Percentiles rank a stretch among this genome's conserved stretches.
phyloP scores from a whole-genome alignment of 2,888 invertebrate species.

The Ischnura elegans region DNA sequence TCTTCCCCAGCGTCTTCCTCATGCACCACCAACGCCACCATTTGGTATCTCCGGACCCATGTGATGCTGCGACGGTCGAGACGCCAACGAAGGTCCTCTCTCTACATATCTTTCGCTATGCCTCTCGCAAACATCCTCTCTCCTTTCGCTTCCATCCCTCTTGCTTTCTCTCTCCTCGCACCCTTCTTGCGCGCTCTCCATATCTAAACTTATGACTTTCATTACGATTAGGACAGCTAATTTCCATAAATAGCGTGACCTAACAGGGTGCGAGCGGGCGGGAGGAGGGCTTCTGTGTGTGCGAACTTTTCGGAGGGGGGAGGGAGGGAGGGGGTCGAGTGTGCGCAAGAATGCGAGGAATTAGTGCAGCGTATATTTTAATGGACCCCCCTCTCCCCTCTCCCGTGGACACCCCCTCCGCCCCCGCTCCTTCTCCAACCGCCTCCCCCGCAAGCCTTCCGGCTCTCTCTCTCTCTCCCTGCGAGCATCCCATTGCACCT shows the following conservation, averaged over 20 bases:
- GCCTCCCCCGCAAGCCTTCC: neutral
- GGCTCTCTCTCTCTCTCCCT: neutral
- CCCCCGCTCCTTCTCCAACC: neutral
- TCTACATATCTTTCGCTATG: neutral
- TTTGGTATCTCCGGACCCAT: neutral
- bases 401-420: neutral
- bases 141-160: neutral
- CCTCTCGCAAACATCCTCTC: neutral
- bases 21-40: no score
- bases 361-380: constrained; percentile 66
- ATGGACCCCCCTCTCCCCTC: constrained; percentile 17
- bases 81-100: neutral
- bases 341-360: constrained; percentile 62
- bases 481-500: neutral
- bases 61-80: neutral
- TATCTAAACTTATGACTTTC: constrained; percentile 66
- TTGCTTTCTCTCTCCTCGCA: neutral
- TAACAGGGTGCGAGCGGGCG: constrained; percentile 24
- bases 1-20: no score
- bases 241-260: constrained; percentile 67
- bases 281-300: neutral
- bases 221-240: constrained; percentile 67
- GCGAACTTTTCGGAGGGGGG: neutral
- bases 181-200: constrained; percentile 9
- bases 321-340: neutral